A percentile compares a stretch with the other conserved stretches of the same genome.
Conservation (phyloP, 2,888 invertebrate genomes). For the Tigriopus californicus region DNA sequence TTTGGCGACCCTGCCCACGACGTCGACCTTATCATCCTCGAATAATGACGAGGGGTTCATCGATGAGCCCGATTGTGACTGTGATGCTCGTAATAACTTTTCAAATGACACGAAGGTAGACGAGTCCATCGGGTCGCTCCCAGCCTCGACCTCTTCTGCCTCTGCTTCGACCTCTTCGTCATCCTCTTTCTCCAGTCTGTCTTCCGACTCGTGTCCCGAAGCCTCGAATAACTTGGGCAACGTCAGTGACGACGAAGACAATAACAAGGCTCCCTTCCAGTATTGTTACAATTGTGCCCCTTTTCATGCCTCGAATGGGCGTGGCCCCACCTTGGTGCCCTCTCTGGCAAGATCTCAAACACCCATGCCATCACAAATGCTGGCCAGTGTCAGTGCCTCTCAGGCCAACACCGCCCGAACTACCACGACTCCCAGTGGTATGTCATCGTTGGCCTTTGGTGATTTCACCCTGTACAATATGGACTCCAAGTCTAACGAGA, state of each 20-base stretch:
- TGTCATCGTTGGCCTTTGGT: not conserved
- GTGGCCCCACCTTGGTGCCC: slow-evolving; percentile 11
- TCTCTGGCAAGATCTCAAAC: not conserved
- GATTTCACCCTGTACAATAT: not conserved
- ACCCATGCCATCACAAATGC: too few relatives aligned
- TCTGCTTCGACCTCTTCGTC: too few relatives aligned
- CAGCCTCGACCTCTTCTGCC: too few relatives aligned
- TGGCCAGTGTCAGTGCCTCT: not conserved
- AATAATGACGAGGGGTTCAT: slow-evolving; percentile 12
- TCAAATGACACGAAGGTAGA: not conserved
- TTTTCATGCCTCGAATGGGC: slow-evolving; percentile 11
- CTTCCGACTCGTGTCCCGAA: not conserved
- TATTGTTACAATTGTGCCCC: slow-evolving; percentile 15
- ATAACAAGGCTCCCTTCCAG: slow-evolving; percentile 7
- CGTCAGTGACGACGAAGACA: too few relatives aligned
- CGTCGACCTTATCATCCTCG: not conserved
- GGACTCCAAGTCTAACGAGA: slow-evolving; percentile 8
- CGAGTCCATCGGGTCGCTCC: too few relatives aligned
- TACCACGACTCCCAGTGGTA: not conserved
- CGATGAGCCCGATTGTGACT: slow-evolving; percentile 16
- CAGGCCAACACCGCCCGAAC: not conserved
- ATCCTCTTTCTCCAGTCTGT: too few relatives aligned
- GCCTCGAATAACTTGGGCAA: not conserved
- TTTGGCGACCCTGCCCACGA: not conserved
- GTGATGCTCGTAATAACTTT: slow-evolving; percentile 9